Evolutionary conservation across 2,113 vertebrate species (phyloP).

Genomic region (Rhynchomys soricoides): DNA sequence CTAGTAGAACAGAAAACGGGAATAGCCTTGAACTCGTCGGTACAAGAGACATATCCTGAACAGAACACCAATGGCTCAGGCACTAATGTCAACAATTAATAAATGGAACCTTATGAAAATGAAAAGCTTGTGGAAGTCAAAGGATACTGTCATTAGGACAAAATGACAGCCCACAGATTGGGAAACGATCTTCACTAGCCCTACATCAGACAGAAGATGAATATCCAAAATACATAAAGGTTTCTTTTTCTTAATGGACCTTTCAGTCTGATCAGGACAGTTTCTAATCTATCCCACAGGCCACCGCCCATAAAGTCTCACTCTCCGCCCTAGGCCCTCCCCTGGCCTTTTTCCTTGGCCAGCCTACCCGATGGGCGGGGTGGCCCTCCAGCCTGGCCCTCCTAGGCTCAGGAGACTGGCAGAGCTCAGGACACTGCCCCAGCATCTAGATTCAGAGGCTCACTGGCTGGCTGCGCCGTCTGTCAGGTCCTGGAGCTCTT

Average conservation of each 20-base stretch:
- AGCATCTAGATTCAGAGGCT: background rate
- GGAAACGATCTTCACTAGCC: too few relatives aligned
- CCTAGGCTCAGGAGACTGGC: background rate
- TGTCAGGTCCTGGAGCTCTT: background rate
- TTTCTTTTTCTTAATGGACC: background rate
- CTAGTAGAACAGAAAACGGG: too few relatives aligned
- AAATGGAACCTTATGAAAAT: too few relatives aligned
- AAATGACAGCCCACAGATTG: too few relatives aligned
- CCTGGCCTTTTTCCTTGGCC: rapidly evolving
- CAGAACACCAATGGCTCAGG: too few relatives aligned
- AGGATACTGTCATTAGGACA: too few relatives aligned
- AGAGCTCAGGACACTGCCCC: background rate
- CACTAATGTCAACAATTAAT: too few relatives aligned
- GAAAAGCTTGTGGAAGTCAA: too few relatives aligned
- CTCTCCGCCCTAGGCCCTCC: background rate
- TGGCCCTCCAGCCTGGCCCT: background rate
- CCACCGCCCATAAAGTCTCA: background rate
- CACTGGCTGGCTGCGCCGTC: background rate
- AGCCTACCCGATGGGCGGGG: slow-evolving; percentile 37
- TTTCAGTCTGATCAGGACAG: background rate
- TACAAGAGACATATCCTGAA: too few relatives aligned
- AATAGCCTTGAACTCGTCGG: too few relatives aligned
- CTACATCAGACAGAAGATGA: too few relatives aligned
- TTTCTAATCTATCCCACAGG: rapidly evolving
- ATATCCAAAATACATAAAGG: too few relatives aligned